These are phyloP conservation scores for Cryptotis parvus DNA, from an alignment of 2,113 vertebrate genomes.

Conservation along the genomic window DNA sequence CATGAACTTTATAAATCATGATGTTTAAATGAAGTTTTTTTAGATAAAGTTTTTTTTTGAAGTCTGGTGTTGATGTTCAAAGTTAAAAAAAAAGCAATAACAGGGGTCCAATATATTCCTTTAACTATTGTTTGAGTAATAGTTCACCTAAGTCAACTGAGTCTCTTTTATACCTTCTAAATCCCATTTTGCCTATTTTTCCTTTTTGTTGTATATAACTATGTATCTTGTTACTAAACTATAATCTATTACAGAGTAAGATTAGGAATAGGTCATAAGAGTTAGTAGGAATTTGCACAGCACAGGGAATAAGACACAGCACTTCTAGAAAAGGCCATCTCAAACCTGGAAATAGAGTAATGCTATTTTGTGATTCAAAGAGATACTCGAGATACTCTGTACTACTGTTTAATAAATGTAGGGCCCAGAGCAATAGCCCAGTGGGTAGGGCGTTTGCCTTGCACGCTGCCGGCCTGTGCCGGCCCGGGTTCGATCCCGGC, in stretches of 20 bases:
- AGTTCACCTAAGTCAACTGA: not conserved
- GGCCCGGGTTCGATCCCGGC: no score
- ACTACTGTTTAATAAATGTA: not conserved
- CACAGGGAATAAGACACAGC: not conserved
- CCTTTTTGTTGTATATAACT: not conserved
- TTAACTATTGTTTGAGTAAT: not conserved
- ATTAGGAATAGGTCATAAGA: not conserved
- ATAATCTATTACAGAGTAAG: not conserved
- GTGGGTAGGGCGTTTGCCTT: no score
- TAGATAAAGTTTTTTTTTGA: no score
- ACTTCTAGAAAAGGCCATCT: not conserved
- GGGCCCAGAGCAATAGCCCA: no score
- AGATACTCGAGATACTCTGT: not conserved
- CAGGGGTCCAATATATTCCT: no score
- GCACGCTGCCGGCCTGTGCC: no score
- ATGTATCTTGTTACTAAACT: not conserved
- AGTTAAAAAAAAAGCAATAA: no score
- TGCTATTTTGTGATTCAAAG: not conserved
- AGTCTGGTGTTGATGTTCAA: no score
- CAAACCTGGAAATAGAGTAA: not conserved
- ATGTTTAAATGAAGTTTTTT: no score
- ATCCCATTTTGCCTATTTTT: not conserved
- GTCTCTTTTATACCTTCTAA: not conserved
- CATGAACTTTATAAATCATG: no score
- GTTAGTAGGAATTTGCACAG: not conserved